A percentile compares a stretch with the other conserved stretches of the same genome.
Evolutionary conservation across 1,140 invertebrate genomes (phyloP).

Genomic region (Wasmannia auropunctata): DNA sequence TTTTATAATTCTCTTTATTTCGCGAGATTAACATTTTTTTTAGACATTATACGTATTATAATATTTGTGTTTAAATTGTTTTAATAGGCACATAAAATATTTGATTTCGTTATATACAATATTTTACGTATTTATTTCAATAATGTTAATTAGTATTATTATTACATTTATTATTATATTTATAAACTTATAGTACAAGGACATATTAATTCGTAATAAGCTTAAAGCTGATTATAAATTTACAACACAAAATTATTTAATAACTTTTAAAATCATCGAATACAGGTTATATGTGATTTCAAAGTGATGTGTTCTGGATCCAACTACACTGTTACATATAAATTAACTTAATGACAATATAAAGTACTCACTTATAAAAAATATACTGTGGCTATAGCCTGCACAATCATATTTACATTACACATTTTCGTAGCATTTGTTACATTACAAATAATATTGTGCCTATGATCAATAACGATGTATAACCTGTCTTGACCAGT

Average conservation of each 20-base stretch:
- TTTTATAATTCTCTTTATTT: not conserved
- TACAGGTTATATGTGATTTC: conserved; percentile 1
- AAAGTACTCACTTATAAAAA: not conserved
- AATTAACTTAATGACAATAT: not conserved
- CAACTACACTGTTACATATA: not conserved
- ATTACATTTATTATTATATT: not conserved
- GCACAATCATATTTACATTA: not conserved
- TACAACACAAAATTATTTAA: not conserved
- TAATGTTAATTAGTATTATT: not conserved
- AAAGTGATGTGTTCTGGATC: not conserved
- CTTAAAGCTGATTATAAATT: not conserved
- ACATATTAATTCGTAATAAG: not conserved
- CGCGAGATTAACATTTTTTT: not conserved
- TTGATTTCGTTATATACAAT: not conserved
- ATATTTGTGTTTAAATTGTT: not conserved
- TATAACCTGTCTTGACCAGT: not conserved
- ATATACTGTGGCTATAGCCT: not conserved
- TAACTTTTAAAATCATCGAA: not conserved
- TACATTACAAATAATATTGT: not conserved
- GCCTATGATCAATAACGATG: conserved; percentile 9
- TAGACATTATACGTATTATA: not conserved
- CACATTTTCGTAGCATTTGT: not conserved
- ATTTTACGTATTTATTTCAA: not conserved
- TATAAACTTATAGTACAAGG: not conserved
- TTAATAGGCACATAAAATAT: not conserved